phyloP scores from a whole-genome alignment of 2,113 vertebrate species.

The Manacus vitellinus region DNA sequence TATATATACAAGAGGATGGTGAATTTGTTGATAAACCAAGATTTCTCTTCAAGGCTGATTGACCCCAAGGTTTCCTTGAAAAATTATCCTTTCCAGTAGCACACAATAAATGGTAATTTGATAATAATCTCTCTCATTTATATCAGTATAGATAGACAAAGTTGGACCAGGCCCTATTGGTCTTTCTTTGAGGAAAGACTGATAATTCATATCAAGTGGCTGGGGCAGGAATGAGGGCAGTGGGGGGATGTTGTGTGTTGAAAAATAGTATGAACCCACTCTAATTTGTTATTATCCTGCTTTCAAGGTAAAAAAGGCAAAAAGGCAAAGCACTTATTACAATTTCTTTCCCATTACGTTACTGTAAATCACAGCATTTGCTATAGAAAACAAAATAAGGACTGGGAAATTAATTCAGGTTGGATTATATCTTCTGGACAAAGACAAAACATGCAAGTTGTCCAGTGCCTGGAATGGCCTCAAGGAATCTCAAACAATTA shows the following conservation, averaged over 20 bases:
- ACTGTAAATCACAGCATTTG: neutral
- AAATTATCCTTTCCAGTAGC: neutral
- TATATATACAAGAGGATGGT: neutral
- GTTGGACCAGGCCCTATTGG: neutral
- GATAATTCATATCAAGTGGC: neutral
- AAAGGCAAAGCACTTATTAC: neutral
- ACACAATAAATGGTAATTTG: conserved; percentile 33
- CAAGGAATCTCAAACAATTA: neutral
- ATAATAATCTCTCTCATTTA: neutral
- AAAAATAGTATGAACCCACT: neutral
- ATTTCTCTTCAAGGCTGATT: neutral
- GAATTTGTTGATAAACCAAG: conserved; percentile 1
- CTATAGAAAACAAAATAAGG: neutral
- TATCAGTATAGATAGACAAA: neutral
- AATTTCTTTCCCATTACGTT: neutral
- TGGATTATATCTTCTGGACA: neutral
- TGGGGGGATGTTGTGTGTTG: neutral
- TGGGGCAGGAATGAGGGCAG: neutral
- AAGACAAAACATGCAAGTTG: neutral
- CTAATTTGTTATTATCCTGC: neutral
- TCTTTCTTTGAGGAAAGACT: neutral
- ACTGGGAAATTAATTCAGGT: neutral
- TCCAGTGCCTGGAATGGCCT: neutral
- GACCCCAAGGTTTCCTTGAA: neutral
- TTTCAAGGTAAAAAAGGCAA: neutral